Evolutionary conservation across 2,797 vertebrate species (phyloP).

Genomic region (Agapornis canus): DNA sequence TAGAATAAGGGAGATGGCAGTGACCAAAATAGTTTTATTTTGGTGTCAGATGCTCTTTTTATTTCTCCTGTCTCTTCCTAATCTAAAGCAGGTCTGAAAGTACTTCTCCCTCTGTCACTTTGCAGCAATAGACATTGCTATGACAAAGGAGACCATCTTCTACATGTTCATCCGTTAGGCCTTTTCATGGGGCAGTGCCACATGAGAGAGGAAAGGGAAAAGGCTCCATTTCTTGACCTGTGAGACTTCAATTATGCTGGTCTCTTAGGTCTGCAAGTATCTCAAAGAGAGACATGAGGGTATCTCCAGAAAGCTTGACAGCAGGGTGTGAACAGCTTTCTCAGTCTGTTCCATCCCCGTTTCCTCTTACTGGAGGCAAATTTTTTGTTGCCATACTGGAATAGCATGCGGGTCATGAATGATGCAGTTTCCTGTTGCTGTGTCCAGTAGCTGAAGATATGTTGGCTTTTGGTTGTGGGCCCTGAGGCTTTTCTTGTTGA

Average conservation of each 20-base stretch:
- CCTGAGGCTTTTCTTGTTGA: not conserved
- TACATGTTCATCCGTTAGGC: not conserved
- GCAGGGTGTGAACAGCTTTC: not conserved
- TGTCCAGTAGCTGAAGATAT: not conserved
- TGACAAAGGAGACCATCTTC: not conserved
- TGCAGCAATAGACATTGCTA: not conserved
- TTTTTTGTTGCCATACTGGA: not conserved
- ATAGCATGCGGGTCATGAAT: fast-evolving
- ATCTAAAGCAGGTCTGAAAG: conserved; percentile 48
- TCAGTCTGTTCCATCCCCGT: not conserved
- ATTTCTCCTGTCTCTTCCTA: conserved; percentile 51
- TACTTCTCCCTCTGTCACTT: not conserved
- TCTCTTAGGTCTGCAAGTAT: not conserved
- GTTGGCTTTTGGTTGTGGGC: not conserved
- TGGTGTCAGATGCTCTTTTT: conserved; percentile 68
- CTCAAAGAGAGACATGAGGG: not conserved
- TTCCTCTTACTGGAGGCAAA: not conserved
- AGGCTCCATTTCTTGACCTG: not conserved
- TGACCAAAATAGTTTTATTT: conserved; percentile 71
- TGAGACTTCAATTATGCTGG: not conserved
- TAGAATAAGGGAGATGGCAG: conserved; percentile 65
- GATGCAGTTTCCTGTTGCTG: not conserved
- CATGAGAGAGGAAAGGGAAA: not conserved
- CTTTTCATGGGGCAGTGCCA: not conserved
- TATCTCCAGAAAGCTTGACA: not conserved